These are phyloP conservation scores for Cryptus viduatorius DNA, from an alignment of 2,888 invertebrate species.

Conservation along the genomic window DNA sequence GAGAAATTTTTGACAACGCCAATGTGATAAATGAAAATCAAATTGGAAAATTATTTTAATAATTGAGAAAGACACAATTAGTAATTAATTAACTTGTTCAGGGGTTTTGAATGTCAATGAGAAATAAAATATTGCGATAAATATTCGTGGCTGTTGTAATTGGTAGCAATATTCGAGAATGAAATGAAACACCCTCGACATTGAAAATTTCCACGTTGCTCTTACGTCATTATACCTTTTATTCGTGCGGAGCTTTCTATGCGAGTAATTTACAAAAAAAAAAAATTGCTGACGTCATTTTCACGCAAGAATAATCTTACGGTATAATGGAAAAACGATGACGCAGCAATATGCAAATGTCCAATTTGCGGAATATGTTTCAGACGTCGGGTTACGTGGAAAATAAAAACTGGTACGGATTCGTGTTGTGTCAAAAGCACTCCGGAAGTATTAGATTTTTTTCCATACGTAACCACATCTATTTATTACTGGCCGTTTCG, in stretches of 20 bases:
- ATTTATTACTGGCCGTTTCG: neutral
- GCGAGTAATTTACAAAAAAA: neutral
- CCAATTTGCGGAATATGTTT: neutral
- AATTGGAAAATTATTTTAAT: too few species aligned
- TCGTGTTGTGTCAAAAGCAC: neutral
- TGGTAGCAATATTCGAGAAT: too few species aligned
- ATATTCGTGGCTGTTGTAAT: too few species aligned
- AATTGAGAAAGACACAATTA: too few species aligned
- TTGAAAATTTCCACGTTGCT: neutral
- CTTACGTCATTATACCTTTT: neutral
- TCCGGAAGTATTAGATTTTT: neutral
- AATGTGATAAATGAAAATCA: neutral
- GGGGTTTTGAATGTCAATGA: too few species aligned
- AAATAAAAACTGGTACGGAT: neutral
- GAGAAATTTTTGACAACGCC: too few species aligned
- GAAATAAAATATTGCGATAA: too few species aligned
- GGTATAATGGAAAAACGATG: neutral
- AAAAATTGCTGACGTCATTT: neutral
- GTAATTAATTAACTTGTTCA: too few species aligned
- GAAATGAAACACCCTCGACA: too few species aligned
- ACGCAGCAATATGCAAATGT: neutral
- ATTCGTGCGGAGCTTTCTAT: neutral
- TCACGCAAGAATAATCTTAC: neutral
- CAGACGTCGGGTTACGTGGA: neutral
- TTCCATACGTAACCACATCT: neutral